Base-by-base conservation (phyloP, 2,797 vertebrate species). In the Eulemur albifrons region DNA sequence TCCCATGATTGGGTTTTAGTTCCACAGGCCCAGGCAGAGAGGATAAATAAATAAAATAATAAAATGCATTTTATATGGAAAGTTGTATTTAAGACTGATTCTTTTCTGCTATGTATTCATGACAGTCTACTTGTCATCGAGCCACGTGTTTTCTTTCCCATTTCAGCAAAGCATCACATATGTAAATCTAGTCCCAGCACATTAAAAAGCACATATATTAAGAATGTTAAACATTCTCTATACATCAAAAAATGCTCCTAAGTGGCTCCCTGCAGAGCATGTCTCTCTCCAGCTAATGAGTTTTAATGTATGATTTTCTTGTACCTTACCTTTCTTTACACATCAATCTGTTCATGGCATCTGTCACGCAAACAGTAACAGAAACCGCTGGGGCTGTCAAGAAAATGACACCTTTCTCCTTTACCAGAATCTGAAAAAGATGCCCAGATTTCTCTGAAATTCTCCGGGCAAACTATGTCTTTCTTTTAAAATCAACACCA, bases 331-430 rank as follows among this genome's bases (percentile, higher is more conserved):
- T 98, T 97, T 97, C 97, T 98, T 95, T 98, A 97, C 96, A 98
- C 94, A 98, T 98, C 98, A 98, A 96, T 98, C 98, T 98, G 98
- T 98, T 98, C 98, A 40, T 98, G 98, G 98, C 98, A 98, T 98
- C 98, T 98, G 98, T 98, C 98, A 98, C 95, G 89, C 98, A 98
- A 98, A 97, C 93, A 98, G 97, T 93, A 98, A 97, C 92, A 95
- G 94, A 97, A 98, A 98, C 98, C 92, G 52, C 98, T 97, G 97
- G 97, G 97, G 95, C 94, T 98, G 96, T 97, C 97, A 98, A 92
- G 94, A 98, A 97, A 98, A 98, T 98, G 98, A 98, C 98, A 98
- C 98, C 98, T 98, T 98, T 98, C 98, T 98, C 96, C 97, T 98
- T 97, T 98, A 94, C 93, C 96, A 95, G 96, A 97, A 94, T 97